These are phyloP conservation scores for Drosophila parabipectinata DNA, from an alignment of 1,140 invertebrate genomes.

Conservation along the genomic window DNA sequence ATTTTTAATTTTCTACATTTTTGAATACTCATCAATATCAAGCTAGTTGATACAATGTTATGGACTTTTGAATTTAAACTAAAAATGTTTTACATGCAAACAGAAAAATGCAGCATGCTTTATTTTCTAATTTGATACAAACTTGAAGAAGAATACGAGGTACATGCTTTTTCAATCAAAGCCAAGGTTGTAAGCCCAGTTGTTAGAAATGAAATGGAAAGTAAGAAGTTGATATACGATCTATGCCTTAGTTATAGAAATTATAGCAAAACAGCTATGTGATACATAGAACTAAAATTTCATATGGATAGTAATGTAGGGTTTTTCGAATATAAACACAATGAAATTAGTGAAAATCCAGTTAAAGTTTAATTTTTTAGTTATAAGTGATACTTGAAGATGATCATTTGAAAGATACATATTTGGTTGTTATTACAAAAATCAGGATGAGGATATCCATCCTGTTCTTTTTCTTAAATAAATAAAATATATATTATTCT, in stretches of 20 bases:
- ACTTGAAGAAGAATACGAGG: neutral
- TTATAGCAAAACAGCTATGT: slow-evolving; percentile 24
- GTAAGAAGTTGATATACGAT: slow-evolving; percentile 13
- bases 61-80: slow-evolving; percentile 4
- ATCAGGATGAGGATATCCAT: no score
- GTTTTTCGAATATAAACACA: neutral
- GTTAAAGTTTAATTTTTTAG: no score
- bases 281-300: slow-evolving; percentile 13
- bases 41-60: slow-evolving; percentile 23
- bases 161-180: neutral
- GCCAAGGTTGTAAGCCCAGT: slow-evolving; percentile 10
- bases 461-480: neutral
- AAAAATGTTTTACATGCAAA: slow-evolving; percentile 23
- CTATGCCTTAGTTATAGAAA: neutral
- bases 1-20: neutral
- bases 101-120: slow-evolving; percentile 10
- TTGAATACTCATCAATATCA: slow-evolving; percentile 32
- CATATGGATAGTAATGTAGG: neutral
- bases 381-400: no score
- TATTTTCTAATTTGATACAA: slow-evolving; percentile 7
- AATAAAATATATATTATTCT: neutral
- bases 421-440: no score
- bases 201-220: slow-evolving; percentile 8
- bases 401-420: neutral
- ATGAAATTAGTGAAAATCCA: no score